These are phyloP conservation scores for Propithecus perrieri DNA, from an alignment of 2,797 vertebrate genomes.

Conservation along the genomic window DNA sequence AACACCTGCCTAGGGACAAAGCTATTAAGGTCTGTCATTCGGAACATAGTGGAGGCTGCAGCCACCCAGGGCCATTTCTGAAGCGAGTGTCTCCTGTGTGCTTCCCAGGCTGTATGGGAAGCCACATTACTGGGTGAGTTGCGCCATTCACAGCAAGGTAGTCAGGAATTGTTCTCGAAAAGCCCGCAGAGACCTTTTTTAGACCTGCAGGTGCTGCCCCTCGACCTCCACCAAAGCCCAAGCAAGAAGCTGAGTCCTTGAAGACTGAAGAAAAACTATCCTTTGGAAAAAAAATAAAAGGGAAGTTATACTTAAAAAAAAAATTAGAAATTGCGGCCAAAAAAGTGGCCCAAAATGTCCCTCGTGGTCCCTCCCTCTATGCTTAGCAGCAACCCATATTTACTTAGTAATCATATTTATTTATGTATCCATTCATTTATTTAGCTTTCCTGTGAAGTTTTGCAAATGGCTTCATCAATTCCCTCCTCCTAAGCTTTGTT, in stretches of 20 bases:
- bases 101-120: too few relatives aligned
- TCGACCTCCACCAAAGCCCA: too few relatives aligned
- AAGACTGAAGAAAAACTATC: too few relatives aligned
- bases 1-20: background rate
- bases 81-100: background rate
- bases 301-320: too few relatives aligned
- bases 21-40: background rate
- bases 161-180: too few relatives aligned
- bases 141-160: too few relatives aligned
- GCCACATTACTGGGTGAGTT: too few relatives aligned
- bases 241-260: too few relatives aligned
- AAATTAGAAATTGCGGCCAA: background rate
- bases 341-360: background rate
- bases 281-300: too few relatives aligned
- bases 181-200: too few relatives aligned
- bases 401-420: background rate
- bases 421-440: background rate
- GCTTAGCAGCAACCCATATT: background rate
- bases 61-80: background rate
- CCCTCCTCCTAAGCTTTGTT: background rate
- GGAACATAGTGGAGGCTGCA: background rate
- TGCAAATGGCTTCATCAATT: background rate
- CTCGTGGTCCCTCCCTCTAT: background rate
- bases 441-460: background rate
- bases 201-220: too few relatives aligned